Base-by-base conservation (phyloP, 30 jellyfish, hydroid and myxozoan genomes). In the Cassiopea andromeda region DNA sequence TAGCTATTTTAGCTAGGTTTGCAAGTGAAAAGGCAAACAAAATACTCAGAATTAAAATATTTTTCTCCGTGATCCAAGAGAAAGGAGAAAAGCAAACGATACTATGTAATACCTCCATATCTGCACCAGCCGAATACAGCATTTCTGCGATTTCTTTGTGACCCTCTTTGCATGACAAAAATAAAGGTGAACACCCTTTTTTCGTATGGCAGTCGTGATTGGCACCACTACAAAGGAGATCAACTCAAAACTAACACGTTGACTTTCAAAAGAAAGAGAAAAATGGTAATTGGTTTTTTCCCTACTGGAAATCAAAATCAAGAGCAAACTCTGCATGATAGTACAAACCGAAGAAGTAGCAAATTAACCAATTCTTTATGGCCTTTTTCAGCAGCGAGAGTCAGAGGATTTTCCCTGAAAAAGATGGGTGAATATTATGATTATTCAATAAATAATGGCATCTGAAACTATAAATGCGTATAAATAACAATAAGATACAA, bases 151-250 rank as follows among this genome's bases (percentile, higher is more conserved):
- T 95, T 87, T 95, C 98, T 58, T 92, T 78, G 73, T 95, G 99
- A 16, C 99, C 99, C 82, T 95, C 99, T 77, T 95, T 95, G 89
- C 99, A 95, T 27, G 99, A 91, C 50, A 95, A 89, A 81, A 95
- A 95, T 8, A 84, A 83, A 0, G 99, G 99, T 38, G 99, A 92
- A 81, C 98, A 95, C 1, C 99, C 99, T 73, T 95, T 95, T 91
- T 95, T 95, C n/a, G 99, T 95, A 61, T 93, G 97, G 72, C 99
- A 95, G 70, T 95, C 99, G 61, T 91, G 98, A 83, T 92, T 95
- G 19, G 98, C 96, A 47, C 99, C 97, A 73, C 97, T 94, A 45
- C 4, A 64, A 76, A 38, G 82, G 44, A 50, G 46, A 45, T 71
- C 8, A 82, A 54, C 0, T 7, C 0, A 49, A 48, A 27, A 46